Evolutionary conservation across 2,113 vertebrate species (phyloP).

Genomic region (Pycnonotus jocosus): DNA sequence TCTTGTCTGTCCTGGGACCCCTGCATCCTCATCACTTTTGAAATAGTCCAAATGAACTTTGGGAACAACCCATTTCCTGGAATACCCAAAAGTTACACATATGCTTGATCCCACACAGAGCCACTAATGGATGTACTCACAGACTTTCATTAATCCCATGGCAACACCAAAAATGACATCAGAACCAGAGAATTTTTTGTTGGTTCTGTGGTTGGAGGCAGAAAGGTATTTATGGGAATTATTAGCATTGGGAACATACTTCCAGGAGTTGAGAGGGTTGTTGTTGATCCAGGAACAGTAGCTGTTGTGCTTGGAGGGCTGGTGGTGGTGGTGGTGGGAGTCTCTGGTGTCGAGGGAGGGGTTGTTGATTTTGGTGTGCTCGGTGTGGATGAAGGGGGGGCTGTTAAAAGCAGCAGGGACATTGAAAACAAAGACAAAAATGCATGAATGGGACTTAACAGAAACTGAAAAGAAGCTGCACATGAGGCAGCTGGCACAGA

Average conservation of each 20-base stretch:
- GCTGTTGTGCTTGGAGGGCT: accelerated
- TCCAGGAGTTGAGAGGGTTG: neutral
- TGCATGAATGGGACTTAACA: too few species aligned
- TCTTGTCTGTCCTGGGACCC: neutral
- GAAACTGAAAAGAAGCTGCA: too few species aligned
- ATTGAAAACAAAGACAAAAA: too few species aligned
- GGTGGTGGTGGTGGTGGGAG: neutral
- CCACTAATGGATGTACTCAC: neutral
- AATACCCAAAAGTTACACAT: neutral
- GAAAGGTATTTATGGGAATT: neutral
- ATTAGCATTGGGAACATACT: neutral
- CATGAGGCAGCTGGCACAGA: too few species aligned
- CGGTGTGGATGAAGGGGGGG: too few species aligned
- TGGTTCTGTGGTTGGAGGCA: neutral
- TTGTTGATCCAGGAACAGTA: accelerated
- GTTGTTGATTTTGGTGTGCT: neutral
- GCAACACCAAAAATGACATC: neutral
- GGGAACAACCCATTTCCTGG: neutral
- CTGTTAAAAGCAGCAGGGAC: too few species aligned
- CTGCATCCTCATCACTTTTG: neutral
- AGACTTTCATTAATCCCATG: too few species aligned
- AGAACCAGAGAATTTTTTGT: neutral
- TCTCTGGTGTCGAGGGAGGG: neutral
- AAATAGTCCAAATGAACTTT: neutral
- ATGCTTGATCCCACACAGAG: neutral